Conservation (phyloP, 2,113 vertebrate genomes). For the Sturnira hondurensis region DNA sequence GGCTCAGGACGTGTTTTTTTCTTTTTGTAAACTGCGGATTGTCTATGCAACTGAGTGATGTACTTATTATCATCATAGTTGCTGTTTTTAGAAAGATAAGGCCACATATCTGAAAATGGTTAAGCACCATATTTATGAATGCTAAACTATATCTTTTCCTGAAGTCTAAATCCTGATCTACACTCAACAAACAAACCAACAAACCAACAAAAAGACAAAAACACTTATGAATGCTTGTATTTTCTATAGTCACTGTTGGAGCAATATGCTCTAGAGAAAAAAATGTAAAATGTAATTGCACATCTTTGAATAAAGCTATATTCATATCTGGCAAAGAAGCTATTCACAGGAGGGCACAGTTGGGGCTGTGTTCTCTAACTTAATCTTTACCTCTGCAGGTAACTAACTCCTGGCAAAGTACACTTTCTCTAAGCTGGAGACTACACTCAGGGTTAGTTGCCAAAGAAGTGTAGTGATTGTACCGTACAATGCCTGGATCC, state of each 20-base stretch:
- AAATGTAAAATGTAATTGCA: background rate
- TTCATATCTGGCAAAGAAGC: background rate
- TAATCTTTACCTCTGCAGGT: background rate
- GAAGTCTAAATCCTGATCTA: background rate
- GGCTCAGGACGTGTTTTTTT: background rate
- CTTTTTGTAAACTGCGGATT: background rate
- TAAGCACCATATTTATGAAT: background rate
- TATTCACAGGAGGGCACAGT: background rate
- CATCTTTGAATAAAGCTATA: background rate
- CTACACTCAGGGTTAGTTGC: background rate
- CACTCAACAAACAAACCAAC: background rate
- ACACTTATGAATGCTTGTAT: background rate
- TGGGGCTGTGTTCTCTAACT: background rate
- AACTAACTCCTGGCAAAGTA: background rate
- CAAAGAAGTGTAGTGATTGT: constrained; percentile 19
- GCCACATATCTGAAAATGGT: background rate
- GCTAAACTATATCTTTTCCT: background rate
- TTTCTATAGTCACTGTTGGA: background rate
- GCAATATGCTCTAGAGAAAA: background rate
- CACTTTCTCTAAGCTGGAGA: background rate
- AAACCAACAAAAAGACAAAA: background rate
- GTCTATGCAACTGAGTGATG: background rate
- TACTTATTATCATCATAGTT: background rate
- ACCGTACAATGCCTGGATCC: constrained; percentile 82
- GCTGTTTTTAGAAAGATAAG: background rate